Evolutionary conservation across 2,888 invertebrate genomes (phyloP).

Genomic region (Caenorhabditis sinica): DNA sequence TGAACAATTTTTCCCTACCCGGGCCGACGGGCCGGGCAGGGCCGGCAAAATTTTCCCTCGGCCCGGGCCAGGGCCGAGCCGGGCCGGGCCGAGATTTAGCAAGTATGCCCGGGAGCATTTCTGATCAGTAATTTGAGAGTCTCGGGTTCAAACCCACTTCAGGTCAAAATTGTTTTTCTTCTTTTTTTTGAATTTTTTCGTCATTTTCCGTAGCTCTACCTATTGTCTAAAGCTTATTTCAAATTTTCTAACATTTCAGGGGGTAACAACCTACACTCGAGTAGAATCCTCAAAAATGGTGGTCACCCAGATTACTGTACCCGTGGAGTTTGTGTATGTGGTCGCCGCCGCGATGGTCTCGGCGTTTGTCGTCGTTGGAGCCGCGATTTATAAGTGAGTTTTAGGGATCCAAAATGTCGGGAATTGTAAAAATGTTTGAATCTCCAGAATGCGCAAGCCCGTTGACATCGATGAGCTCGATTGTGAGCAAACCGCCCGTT

Average conservation of each 20-base stretch:
- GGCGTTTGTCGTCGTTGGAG: conserved; percentile 69
- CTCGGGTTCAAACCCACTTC: background rate
- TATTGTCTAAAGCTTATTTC: background rate
- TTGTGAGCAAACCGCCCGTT: conserved; percentile 74
- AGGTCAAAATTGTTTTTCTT: background rate
- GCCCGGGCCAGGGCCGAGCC: too few species aligned
- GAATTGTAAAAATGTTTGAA: background rate
- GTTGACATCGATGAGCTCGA: conserved; percentile 71
- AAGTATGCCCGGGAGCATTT: too few species aligned
- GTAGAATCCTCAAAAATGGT: background rate
- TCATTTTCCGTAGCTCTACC: background rate
- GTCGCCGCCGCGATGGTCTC: conserved; percentile 72
- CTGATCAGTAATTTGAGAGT: too few species aligned
- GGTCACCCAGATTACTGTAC: conserved; percentile 69
- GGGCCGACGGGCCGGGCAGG: too few species aligned
- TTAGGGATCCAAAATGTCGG: background rate
- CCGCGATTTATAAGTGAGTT: conserved; percentile 69
- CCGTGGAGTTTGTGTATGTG: conserved; percentile 71
- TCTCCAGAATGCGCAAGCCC: conserved; percentile 69
- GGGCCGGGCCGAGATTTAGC: too few species aligned
- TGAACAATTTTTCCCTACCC: too few species aligned
- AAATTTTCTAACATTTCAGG: background rate
- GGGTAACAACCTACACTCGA: conserved; percentile 19
- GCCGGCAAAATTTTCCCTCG: too few species aligned
- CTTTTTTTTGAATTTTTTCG: background rate